Percentiles rank a stretch among this genome's conserved stretches.
Conservation (phyloP, 1,140 invertebrate species). For the Caerostris extrusa region DNA sequence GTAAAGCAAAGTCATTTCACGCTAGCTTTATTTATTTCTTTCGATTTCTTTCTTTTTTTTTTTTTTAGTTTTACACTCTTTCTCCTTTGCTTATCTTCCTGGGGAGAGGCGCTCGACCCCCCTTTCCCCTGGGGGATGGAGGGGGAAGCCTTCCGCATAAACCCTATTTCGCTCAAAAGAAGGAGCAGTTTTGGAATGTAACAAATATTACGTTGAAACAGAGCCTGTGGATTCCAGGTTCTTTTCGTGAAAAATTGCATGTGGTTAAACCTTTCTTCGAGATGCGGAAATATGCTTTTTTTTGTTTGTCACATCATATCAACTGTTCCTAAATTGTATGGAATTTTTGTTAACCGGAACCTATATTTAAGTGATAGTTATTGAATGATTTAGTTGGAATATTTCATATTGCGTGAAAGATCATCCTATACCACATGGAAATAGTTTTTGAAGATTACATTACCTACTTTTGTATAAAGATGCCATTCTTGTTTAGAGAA, state of each 20-base stretch:
- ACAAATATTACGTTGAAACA: not conserved
- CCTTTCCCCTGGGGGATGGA: not conserved
- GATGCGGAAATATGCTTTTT: not conserved
- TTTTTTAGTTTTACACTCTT: not conserved
- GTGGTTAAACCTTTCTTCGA: not conserved
- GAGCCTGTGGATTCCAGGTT: not conserved
- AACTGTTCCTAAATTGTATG: too few species aligned
- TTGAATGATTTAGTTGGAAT: too few species aligned
- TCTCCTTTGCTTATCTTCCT: not conserved
- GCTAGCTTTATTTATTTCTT: slow-evolving; percentile 68
- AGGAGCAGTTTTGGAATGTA: not conserved
- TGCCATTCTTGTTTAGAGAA: too few species aligned
- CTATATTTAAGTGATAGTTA: too few species aligned
- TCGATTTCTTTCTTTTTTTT: slow-evolving; percentile 31
- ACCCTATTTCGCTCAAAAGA: not conserved
- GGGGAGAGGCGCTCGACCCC: not conserved
- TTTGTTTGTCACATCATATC: not conserved
- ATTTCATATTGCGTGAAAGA: too few species aligned
- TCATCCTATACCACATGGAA: too few species aligned
- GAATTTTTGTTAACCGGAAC: too few species aligned
- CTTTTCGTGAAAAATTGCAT: not conserved
- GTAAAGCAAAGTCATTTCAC: slow-evolving; percentile 71
- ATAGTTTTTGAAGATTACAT: too few species aligned
- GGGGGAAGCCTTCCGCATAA: not conserved
- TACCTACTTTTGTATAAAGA: too few species aligned